Base-by-base conservation (phyloP, 2,888 invertebrate genomes). In the Perdita meconis region DNA sequence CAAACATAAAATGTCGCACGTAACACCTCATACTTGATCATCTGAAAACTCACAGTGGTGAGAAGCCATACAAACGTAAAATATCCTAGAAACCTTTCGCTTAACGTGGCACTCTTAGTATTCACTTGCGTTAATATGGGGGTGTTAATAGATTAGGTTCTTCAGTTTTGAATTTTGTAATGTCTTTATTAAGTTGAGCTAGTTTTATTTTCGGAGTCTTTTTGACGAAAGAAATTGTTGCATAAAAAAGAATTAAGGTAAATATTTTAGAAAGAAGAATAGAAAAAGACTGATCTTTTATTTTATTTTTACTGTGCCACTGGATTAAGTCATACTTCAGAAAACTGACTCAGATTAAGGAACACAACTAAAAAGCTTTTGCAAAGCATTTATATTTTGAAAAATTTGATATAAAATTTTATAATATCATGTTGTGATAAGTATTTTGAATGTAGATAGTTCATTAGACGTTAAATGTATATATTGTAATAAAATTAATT, bases 1-100 rank as follows among this genome's bases (percentile, higher is more conserved):
- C 2, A 87, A 86, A 0, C 90, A 90, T 67, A 84, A 86, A 78
- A 80, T 81, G 0, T 67, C 83, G 44, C 90, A 90, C 38, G 94
- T 94, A 13, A 94, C 94, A 57, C 93, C 94, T 13, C 94, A 94
- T 71, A 92, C 94, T 0, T 95, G 95, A 88, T 19, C 90, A 91
- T 80, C 59, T 81, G 16, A 76, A 87, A 2, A 87, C 82, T 4
- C 91, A 90, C 44, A 90, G 90, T 0, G 89, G 89, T 0, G 90
- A 90, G 42, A 85, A 80, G 51, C 90, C 89, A 1, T 88, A 89
- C 42, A 77, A 85, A 67, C 92, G 92, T 67, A 86, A 88, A 12
- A 81, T 90, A 1, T 93, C 93, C 47, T 87, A 90, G 0, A 91
- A 90, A 65, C 84, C 84, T 24, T 93, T 92, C 75, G 89, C 90